Evolutionary conservation across 2,888 invertebrate species (phyloP).

Genomic region (Oegoconia quadripuncta): DNA sequence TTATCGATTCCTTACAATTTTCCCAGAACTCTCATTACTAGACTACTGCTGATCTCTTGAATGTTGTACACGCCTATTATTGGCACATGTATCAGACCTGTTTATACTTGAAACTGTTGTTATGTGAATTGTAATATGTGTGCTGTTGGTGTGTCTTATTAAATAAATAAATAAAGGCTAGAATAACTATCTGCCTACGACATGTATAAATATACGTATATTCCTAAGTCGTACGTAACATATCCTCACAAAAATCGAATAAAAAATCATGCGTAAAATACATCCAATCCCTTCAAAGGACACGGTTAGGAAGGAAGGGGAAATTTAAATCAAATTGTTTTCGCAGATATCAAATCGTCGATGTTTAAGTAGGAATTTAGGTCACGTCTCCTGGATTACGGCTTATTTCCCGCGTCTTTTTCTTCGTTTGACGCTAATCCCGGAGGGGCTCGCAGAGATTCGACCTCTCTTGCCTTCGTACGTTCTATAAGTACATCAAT

Average conservation of each 20-base stretch:
- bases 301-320: constrained; percentile 43
- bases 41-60: too few species aligned
- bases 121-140: too few species aligned
- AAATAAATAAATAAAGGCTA: too few species aligned
- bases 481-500: constrained; percentile 38
- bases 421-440: constrained; percentile 77
- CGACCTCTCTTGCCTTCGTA: constrained; percentile 42
- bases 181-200: too few species aligned
- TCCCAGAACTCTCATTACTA: too few species aligned
- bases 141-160: too few species aligned
- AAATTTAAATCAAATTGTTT: constrained; percentile 69
- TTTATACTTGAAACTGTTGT: too few species aligned
- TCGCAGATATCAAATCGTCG: constrained; percentile 70
- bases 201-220: too few species aligned
- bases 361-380: constrained; percentile 73
- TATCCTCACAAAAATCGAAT: constrained; percentile 23
- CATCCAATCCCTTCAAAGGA: constrained; percentile 48
- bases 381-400: constrained; percentile 76
- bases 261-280: constrained; percentile 44
- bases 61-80: too few species aligned
- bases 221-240: too few species aligned
- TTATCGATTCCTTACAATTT: too few species aligned
- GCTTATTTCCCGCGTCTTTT: constrained; percentile 74
- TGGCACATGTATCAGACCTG: too few species aligned
- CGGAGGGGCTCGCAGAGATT: constrained; percentile 62